A percentile compares a stretch with the other conserved stretches of the same genome.
Evolutionary conservation across 1,140 invertebrate genomes (phyloP).

Genomic region (Rhopalosiphum padi): DNA sequence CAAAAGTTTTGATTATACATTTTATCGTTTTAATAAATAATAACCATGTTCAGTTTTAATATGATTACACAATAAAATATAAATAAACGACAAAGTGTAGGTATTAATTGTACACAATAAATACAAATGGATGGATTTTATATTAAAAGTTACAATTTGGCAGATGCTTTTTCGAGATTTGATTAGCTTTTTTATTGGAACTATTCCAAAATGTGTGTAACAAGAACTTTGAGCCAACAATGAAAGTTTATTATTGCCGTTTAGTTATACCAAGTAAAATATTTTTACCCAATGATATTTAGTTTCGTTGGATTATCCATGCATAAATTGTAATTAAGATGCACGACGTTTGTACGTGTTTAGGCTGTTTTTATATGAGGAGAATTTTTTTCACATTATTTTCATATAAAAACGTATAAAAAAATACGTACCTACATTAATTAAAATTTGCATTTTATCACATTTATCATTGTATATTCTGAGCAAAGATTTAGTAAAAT

Average conservation of each 20-base stretch:
- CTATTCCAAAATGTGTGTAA: constrained; percentile 31
- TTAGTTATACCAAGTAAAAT: neutral
- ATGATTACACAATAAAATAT: neutral
- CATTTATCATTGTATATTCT: neutral
- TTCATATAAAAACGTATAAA: neutral
- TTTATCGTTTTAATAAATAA: neutral
- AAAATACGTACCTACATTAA: neutral
- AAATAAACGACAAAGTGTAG: neutral
- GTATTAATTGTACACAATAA: neutral
- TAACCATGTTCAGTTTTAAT: neutral
- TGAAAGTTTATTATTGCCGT: constrained; percentile 47
- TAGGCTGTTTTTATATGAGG: neutral
- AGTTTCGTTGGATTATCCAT: neutral
- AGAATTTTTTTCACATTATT: neutral
- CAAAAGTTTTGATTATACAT: neutral
- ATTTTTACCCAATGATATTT: constrained; percentile 6
- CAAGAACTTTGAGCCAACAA: constrained; percentile 23
- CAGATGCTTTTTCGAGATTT: constrained; percentile 47
- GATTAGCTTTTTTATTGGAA: constrained; percentile 49
- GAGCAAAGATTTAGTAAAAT: neutral
- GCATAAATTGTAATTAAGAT: neutral
- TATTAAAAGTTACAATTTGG: constrained; percentile 47
- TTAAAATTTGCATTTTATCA: neutral
- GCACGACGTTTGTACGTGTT: neutral
- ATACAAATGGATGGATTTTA: neutral